Conservation (phyloP, 2,113 vertebrate genomes). For the Microcebus ravelobensis region DNA sequence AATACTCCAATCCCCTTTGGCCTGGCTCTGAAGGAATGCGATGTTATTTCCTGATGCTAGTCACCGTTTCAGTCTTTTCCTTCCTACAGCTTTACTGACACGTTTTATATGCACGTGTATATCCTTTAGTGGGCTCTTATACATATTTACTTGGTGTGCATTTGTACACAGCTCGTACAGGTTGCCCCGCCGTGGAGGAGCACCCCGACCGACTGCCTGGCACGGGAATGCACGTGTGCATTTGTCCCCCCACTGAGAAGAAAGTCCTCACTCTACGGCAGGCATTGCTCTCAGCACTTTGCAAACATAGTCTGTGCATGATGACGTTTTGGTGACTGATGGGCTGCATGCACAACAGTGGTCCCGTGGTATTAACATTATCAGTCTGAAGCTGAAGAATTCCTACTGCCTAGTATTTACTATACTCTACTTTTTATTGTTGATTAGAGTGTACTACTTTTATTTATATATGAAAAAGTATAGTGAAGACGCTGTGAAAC, state of each 20-base stretch:
- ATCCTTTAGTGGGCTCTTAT: neutral
- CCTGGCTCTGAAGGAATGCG: neutral
- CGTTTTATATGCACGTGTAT: rapidly evolving
- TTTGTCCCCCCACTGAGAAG: neutral
- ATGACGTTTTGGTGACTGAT: neutral
- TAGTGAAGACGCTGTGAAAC: neutral
- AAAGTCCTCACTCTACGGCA: no score
- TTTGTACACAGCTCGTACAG: no score
- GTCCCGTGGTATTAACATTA: neutral
- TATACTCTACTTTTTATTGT: neutral
- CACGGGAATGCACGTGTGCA: no score
- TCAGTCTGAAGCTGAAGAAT: neutral
- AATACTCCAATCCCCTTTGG: neutral
- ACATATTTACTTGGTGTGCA: no score
- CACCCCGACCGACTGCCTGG: no score
- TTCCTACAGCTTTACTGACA: neutral
- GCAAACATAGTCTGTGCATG: neutral
- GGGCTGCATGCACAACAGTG: no score
- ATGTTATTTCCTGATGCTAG: neutral
- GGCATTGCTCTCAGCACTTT: neutral
- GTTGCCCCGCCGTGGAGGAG: no score
- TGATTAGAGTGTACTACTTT: neutral
- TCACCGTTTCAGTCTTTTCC: neutral
- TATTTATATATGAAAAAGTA: neutral
- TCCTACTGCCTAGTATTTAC: neutral